These are phyloP conservation scores for Chiridota heheva DNA, from an alignment of 35 echinoderm and acorn worm genomes.

Conservation along the genomic window DNA sequence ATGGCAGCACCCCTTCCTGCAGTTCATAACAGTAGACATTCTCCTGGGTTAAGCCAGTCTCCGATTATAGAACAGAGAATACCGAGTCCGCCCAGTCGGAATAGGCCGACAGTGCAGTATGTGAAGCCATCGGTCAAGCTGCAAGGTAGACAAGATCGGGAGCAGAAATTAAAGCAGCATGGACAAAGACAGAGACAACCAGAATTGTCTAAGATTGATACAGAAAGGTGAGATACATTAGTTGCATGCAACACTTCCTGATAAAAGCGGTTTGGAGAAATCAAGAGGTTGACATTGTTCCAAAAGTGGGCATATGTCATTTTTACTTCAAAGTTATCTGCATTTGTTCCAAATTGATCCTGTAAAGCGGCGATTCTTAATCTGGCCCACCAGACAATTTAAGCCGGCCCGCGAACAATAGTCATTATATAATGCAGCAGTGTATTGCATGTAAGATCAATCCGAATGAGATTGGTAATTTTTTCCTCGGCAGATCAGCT, in stretches of 20 bases:
- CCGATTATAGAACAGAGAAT: constrained; percentile 72
- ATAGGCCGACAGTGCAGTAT: constrained; percentile 50
- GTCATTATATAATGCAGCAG: too few relatives aligned
- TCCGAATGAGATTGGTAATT: not conserved
- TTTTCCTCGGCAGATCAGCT: too few relatives aligned
- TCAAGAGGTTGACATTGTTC: not conserved
- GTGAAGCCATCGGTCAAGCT: constrained; percentile 51
- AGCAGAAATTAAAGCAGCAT: constrained; percentile 52
- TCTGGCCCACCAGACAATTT: too few relatives aligned
- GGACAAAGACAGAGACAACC: constrained; percentile 46
- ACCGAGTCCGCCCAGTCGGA: constrained; percentile 87
- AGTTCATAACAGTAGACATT: constrained; percentile 72
- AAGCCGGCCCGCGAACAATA: too few relatives aligned
- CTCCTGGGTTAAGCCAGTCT: constrained; percentile 33
- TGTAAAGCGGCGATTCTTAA: too few relatives aligned
- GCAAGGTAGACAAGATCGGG: constrained; percentile 54
- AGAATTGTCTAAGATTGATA: constrained; percentile 76
- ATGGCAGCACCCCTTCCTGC: constrained; percentile 93
- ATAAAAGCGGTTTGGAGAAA: not conserved
- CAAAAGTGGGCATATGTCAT: not conserved
- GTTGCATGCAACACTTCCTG: not conserved
- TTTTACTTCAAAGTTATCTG: not conserved
- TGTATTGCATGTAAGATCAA: too few relatives aligned
- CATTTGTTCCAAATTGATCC: not conserved
- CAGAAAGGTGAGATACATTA: constrained; percentile 63